phyloP scores from a whole-genome alignment of 2,113 vertebrate species.

The Xyrauchen texanus region DNA sequence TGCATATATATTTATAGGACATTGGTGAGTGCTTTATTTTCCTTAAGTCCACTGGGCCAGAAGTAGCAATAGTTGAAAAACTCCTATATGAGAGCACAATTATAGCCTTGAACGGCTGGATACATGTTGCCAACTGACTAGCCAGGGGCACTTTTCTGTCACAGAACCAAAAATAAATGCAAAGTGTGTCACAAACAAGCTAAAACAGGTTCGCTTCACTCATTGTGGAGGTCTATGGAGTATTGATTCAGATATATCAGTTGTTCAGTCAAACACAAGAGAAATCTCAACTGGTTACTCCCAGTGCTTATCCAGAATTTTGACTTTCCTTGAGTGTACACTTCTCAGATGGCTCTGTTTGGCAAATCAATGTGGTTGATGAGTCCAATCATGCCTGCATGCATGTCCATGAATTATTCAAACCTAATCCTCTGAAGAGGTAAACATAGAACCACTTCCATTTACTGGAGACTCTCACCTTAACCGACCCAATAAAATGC shows the following conservation, averaged over 20 bases:
- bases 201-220: neutral
- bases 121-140: neutral
- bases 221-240: neutral
- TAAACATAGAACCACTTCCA: conserved; percentile 32
- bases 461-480: conserved; percentile 26
- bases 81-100: neutral
- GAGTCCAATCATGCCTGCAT: conserved; percentile 31
- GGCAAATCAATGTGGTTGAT: conserved; percentile 30
- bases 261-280: conserved; percentile 17
- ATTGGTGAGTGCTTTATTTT: too few species aligned
- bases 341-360: conserved; percentile 12
- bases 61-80: too few species aligned
- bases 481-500: conserved; percentile 24
- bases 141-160: neutral
- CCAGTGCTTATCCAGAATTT: neutral
- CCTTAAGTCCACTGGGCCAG: too few species aligned
- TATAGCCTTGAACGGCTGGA: neutral
- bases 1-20: too few species aligned
- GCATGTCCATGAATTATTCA: conserved; percentile 40
- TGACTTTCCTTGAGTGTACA: conserved; percentile 10
- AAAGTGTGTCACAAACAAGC: neutral
- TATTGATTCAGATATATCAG: neutral
- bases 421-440: conserved; percentile 26
- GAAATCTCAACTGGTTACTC: neutral
- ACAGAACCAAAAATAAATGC: neutral